These are phyloP conservation scores for Drosophila quasianomalipes DNA, from an alignment of 2,888 invertebrate species.

Conservation along the genomic window DNA sequence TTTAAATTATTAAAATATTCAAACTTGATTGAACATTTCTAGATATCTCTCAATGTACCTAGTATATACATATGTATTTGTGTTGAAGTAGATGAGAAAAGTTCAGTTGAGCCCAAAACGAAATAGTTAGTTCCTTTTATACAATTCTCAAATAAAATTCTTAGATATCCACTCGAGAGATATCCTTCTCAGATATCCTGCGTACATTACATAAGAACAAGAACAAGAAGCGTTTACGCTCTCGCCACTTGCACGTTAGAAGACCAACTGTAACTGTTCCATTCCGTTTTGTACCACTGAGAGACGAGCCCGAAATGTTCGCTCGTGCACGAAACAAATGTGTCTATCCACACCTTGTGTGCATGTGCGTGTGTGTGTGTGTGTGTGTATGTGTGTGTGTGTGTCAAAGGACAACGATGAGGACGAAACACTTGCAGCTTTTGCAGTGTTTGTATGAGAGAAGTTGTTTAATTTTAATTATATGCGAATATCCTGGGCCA, in stretches of 20 bases:
- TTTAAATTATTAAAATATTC: background rate
- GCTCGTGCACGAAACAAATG: slow-evolving; percentile 56
- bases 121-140: background rate
- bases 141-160: background rate
- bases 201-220: slow-evolving; percentile 56
- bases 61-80: background rate
- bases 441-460: slow-evolving; percentile 62
- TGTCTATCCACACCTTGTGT: slow-evolving; percentile 65
- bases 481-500: slow-evolving; percentile 39
- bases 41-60: background rate
- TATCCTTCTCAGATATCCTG: too few relatives aligned
- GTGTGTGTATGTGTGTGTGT: slow-evolving; percentile 25
- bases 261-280: slow-evolving; percentile 68
- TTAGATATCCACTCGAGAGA: background rate
- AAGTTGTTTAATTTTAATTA: slow-evolving; percentile 80
- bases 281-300: slow-evolving; percentile 64
- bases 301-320: slow-evolving; percentile 36
- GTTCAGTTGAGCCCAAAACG: background rate
- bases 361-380: slow-evolving; percentile 1
- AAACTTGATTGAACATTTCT: background rate
- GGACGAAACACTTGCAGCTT: slow-evolving; percentile 55
- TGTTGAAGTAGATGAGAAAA: background rate
- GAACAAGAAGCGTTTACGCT: slow-evolving; percentile 28
- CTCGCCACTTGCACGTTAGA: slow-evolving; percentile 25
- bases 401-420: slow-evolving; percentile 53